Percentiles rank a stretch among this genome's conserved stretches.
Conservation (phyloP, 2,113 vertebrate species). For the Pseudopipra pipra region DNA sequence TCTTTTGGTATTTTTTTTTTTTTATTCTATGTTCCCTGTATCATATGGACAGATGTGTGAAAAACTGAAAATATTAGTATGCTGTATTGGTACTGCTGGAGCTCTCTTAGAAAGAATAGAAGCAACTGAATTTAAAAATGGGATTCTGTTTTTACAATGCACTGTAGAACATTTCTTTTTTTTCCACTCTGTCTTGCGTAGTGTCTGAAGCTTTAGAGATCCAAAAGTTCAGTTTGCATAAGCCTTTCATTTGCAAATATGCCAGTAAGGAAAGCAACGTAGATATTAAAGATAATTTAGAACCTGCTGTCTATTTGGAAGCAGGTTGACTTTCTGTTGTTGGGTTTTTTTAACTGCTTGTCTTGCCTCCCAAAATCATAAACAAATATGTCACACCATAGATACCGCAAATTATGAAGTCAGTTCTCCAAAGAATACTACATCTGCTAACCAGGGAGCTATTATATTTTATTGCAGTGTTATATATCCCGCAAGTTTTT, state of each 20-base stretch:
- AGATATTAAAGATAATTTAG: neutral
- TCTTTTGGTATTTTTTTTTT: neutral
- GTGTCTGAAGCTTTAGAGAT: neutral
- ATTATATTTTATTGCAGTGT: conserved; percentile 33
- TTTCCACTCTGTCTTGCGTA: neutral
- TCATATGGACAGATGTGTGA: neutral
- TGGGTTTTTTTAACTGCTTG: neutral
- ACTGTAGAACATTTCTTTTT: neutral
- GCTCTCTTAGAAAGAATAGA: neutral
- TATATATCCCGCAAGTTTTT: neutral
- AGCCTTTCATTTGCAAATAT: neutral
- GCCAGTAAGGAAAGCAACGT: neutral
- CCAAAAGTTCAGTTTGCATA: neutral
- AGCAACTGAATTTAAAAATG: neutral
- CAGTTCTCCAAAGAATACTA: neutral
- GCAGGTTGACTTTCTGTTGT: neutral
- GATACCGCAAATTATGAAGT: neutral
- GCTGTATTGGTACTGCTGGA: neutral
- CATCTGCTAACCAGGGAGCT: neutral
- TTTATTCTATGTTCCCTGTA: neutral
- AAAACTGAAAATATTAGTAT: neutral
- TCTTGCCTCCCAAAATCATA: neutral
- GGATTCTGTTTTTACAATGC: neutral
- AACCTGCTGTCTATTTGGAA: neutral
- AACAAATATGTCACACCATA: neutral